Evolutionary conservation across 1,140 invertebrate species (phyloP).

Genomic region (Bombus consobrinus): DNA sequence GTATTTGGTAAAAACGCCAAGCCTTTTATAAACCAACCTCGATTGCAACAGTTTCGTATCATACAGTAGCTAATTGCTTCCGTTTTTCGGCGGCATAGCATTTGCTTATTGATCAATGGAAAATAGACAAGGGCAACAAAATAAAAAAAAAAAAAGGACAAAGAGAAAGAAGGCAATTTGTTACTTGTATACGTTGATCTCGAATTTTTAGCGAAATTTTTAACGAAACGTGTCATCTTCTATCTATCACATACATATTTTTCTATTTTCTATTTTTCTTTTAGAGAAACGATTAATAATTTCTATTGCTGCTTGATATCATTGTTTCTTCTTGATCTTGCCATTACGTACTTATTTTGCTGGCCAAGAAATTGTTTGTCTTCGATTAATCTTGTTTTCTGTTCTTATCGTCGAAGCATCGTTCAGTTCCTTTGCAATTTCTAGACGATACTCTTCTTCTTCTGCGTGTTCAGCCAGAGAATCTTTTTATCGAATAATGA

Average conservation of each 20-base stretch:
- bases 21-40: slow-evolving; percentile 9
- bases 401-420: background rate
- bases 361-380: background rate
- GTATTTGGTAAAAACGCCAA: background rate
- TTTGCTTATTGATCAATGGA: background rate
- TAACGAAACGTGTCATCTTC: background rate
- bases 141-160: no score
- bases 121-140: background rate
- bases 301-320: background rate
- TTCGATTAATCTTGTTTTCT: background rate
- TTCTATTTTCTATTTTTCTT: background rate
- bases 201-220: background rate
- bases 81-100: background rate
- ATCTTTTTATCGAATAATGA: background rate
- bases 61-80: background rate
- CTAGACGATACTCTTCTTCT: background rate
- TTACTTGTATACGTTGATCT: background rate
- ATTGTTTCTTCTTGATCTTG: background rate
- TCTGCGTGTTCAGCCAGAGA: no score
- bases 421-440: background rate
- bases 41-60: slow-evolving; percentile 16
- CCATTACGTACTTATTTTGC: background rate
- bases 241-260: background rate
- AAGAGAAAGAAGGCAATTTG: background rate
- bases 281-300: background rate